These are phyloP conservation scores for Platanista minor DNA, from an alignment of 2,113 vertebrate species.

Conservation along the genomic window DNA sequence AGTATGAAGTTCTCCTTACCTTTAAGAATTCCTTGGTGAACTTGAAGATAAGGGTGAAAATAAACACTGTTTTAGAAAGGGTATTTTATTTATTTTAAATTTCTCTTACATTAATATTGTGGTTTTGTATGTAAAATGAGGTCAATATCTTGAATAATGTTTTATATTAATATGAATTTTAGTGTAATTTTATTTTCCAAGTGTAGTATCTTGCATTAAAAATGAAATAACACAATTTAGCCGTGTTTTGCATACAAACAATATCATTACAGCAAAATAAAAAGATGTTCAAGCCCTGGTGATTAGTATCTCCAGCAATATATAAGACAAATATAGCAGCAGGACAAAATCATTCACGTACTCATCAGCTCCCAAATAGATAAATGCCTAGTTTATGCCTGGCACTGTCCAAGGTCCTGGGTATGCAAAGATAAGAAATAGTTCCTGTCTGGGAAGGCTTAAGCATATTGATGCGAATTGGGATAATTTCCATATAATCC, in stretches of 20 bases:
- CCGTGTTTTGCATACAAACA: background rate
- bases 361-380: background rate
- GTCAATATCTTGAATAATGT: background rate
- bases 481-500: background rate
- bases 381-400: background rate
- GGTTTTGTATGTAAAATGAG: background rate
- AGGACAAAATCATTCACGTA: background rate
- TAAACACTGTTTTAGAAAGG: background rate
- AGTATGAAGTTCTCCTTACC: background rate
- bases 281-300: background rate
- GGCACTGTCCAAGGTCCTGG: conserved; percentile 70
- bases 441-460: background rate
- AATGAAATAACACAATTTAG: background rate
- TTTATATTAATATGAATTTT: background rate
- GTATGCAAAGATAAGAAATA: background rate
- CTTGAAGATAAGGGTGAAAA: background rate
- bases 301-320: background rate
- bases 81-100: background rate
- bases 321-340: background rate
- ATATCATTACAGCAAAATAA: background rate
- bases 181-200: background rate
- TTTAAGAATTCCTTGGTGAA: background rate
- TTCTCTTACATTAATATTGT: background rate
- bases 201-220: background rate
- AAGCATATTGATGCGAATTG: background rate